Percentiles rank a stretch among this genome's conserved stretches.
Conservation (phyloP, 2,888 invertebrate genomes). For the Eupithecia centaureata region DNA sequence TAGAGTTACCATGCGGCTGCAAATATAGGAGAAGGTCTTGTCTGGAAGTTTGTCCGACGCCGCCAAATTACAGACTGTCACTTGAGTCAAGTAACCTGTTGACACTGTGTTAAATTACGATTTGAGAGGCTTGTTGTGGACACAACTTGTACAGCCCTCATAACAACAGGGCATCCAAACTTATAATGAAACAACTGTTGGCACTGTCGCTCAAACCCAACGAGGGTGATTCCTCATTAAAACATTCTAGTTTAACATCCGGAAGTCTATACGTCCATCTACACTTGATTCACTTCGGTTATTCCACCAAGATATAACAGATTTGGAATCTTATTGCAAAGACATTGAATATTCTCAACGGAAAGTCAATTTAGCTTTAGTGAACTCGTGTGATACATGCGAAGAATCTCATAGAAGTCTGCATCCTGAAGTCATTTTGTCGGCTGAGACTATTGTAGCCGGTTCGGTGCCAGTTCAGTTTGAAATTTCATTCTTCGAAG, state of each 20-base stretch:
- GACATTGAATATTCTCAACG: constrained; percentile 27
- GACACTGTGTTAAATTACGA: constrained; percentile 70
- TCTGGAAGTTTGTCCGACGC: constrained; percentile 68
- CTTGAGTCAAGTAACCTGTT: constrained; percentile 81
- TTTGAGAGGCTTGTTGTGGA: constrained; percentile 66
- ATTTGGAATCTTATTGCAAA: constrained; percentile 33
- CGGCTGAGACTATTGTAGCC: constrained; percentile 53
- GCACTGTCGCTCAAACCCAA: constrained; percentile 35
- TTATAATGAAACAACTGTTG: constrained; percentile 51
- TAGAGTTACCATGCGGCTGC: constrained; percentile 73
- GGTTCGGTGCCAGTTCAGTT: constrained; percentile 69
- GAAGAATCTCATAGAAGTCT: constrained; percentile 58
- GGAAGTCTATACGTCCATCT: background rate
- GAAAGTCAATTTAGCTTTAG: constrained; percentile 36
- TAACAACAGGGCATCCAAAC: constrained; percentile 50
- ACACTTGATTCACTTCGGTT: background rate
- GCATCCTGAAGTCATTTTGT: constrained; percentile 61
- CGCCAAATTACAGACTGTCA: constrained; percentile 79
- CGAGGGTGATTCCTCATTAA: constrained; percentile 19
- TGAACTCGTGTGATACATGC: constrained; percentile 53
- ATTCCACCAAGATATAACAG: background rate
- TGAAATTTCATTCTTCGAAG: constrained; percentile 81
- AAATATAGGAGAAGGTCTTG: constrained; percentile 72
- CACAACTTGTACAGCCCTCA: constrained; percentile 58
- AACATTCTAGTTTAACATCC: background rate